Conservation (phyloP, 1,140 invertebrate species). For the Colletes gigas region DNA sequence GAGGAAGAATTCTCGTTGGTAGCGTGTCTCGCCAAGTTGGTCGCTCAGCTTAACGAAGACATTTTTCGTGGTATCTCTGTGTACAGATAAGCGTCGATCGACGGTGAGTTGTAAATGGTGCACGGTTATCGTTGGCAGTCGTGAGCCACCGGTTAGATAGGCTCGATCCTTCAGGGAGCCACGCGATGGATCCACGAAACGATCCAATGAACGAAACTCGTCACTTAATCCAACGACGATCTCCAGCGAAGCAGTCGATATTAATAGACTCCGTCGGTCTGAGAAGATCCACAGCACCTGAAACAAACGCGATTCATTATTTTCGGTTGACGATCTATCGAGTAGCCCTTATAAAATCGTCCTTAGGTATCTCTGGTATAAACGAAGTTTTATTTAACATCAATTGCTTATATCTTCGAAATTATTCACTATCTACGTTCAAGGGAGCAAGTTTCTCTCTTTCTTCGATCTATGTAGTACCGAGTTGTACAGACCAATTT, state of each 20-base stretch:
- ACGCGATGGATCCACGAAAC: too few species aligned
- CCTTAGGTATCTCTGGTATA: too few species aligned
- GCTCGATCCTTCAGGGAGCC: not conserved
- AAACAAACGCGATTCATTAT: not conserved
- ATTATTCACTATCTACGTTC: too few species aligned
- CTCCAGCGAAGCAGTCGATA: not conserved
- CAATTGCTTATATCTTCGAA: too few species aligned
- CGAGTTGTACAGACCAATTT: too few species aligned
- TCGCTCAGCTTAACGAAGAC: constrained; percentile 25
- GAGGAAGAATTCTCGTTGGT: not conserved
- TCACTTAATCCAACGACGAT: not conserved
- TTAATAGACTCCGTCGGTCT: not conserved
- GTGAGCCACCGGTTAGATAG: not conserved
- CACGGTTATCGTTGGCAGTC: constrained; percentile 8
- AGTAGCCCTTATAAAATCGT: too few species aligned
- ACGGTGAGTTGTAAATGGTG: constrained; percentile 30
- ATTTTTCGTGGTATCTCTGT: not conserved
- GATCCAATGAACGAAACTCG: too few species aligned
- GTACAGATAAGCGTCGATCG: constrained; percentile 25
- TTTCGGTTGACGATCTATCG: too few species aligned
- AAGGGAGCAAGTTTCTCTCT: too few species aligned
- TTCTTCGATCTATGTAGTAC: too few species aligned
- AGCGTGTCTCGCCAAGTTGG: constrained; percentile 12
- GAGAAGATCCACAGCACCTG: not conserved
- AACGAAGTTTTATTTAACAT: too few species aligned